phyloP scores from a whole-genome alignment of 2,113 vertebrate genomes.

The Oceanites oceanicus region DNA sequence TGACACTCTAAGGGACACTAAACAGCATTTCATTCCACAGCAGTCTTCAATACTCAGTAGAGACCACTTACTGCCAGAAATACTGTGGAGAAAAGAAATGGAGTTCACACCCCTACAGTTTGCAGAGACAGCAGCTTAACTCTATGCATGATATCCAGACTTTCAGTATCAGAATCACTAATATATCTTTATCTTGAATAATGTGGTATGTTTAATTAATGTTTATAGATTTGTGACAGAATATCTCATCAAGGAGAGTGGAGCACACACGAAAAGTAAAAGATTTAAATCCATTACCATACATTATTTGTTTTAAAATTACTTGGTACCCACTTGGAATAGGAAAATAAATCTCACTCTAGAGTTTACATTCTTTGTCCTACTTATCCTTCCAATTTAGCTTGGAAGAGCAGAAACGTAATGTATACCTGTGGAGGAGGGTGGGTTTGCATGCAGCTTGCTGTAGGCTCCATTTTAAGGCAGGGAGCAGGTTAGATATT shows the following conservation, averaged over 20 bases:
- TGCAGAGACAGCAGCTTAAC: not conserved
- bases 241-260: not conserved
- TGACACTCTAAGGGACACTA: not conserved
- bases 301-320: constrained; percentile 24
- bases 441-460: not conserved
- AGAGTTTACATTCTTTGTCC: not conserved
- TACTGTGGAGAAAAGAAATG: not conserved
- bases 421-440: not conserved
- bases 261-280: not conserved
- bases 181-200: not conserved
- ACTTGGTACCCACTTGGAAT: not conserved
- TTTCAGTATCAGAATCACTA: not conserved
- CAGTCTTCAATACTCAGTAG: not conserved
- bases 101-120: not conserved
- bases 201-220: not conserved
- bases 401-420: not conserved
- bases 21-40: not conserved
- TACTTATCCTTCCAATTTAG: not conserved
- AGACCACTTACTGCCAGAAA: not conserved
- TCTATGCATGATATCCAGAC: not conserved
- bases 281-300: not conserved
- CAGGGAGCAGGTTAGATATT: not conserved
- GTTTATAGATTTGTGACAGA: not conserved
- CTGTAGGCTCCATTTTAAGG: not conserved
- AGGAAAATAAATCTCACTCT: constrained; percentile 5